Base-by-base conservation (phyloP, 1,140 invertebrate species). In the Cydia fagiglandana region DNA sequence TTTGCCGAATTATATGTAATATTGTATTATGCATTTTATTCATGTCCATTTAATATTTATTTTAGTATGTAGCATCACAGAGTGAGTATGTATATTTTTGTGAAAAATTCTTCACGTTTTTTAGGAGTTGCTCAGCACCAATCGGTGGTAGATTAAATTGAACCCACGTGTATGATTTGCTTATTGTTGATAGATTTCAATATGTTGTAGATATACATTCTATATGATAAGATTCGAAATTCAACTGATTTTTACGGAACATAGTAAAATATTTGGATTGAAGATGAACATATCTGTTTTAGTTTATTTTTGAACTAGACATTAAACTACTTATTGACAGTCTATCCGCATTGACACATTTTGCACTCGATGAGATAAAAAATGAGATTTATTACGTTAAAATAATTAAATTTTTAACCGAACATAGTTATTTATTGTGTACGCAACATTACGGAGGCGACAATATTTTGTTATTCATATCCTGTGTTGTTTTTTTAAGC, bases 1-100 rank as follows among this genome's bases (percentile, higher is more conserved):
- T 77, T 78, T 78, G 77, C 87, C 86, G 84, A 90, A 87, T 88
- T 86, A 88, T 87, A 78, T 79, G 70, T 80, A 76, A 75, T 53
- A 61, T 56, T 17, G 50, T 53, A 53, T 53, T 76, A 76, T 80
- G 73, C 64, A 76, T 64, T 61, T 70, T 83, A 78, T 85, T 81
- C 74, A 70, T 70, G 66, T 70, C 34, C 34, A 70, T 41, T 38
- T n/a, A 68, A 70, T 66, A 66, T 66, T 34, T 66, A 70, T 70
- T 34, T 70, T 70, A 70, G 66, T 70, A 4, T 70, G 34, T 70
- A 38, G 34, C 66, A 70, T 70, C 66, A 70, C 66, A 70, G 34
- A 38, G 30, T 70, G 34, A 38, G 30, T 70, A 70, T 70, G 34
- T 34, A 66, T 66, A 70, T 61, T 61, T 61, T 61, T 61, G 17